These are phyloP conservation scores for Copidosoma floridanum DNA, from an alignment of 1,140 invertebrate genomes.

Conservation along the genomic window DNA sequence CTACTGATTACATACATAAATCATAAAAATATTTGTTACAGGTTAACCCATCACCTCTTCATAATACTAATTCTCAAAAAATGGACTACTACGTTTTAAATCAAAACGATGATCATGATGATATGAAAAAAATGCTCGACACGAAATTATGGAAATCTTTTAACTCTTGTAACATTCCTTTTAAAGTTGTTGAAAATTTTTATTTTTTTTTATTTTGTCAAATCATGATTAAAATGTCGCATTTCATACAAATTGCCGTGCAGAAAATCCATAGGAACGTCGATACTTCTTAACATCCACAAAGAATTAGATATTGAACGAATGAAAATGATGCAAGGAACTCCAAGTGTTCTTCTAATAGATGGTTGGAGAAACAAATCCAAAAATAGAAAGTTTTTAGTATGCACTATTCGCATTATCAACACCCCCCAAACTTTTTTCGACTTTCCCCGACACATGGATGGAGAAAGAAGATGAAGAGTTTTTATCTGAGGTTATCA, in stretches of 20 bases:
- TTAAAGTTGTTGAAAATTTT: neutral
- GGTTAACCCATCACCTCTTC: too few relatives aligned
- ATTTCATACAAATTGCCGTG: neutral
- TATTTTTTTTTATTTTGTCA: neutral
- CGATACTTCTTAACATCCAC: neutral
- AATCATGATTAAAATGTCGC: neutral
- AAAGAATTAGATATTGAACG: neutral
- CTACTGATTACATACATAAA: too few relatives aligned
- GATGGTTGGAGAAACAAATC: neutral
- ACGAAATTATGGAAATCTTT: neutral
- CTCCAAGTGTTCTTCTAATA: neutral
- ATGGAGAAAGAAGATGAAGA: neutral
- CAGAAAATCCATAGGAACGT: neutral
- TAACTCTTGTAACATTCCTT: neutral
- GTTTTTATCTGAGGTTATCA: neutral
- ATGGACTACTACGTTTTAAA: too few relatives aligned
- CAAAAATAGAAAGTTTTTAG: neutral
- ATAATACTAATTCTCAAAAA: too few relatives aligned
- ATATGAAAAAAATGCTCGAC: neutral
- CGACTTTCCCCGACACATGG: neutral
- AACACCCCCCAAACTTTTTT: neutral
- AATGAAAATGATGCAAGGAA: neutral
- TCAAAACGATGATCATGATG: too few relatives aligned
- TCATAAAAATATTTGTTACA: too few relatives aligned
- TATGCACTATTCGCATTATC: neutral